Percentiles rank a stretch among this genome's conserved stretches.
These are phyloP conservation scores for Leptopilina syphax DNA, from an alignment of 2,888 invertebrate species.

Conservation along the genomic window DNA sequence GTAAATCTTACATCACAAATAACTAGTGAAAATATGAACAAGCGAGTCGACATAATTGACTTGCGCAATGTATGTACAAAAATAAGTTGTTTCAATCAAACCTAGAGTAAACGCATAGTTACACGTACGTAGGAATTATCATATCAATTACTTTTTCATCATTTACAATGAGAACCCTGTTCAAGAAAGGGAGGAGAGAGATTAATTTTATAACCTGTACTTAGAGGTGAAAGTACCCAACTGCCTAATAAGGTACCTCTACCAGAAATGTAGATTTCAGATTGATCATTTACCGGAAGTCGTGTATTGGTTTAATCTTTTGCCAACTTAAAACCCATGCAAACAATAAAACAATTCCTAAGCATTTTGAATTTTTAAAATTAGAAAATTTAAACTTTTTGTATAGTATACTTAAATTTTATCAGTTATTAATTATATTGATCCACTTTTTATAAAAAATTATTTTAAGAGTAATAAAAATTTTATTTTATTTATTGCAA, in stretches of 20 bases:
- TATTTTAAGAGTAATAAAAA: too few relatives aligned
- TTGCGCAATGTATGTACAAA: slow-evolving; percentile 37
- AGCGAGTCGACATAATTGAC: slow-evolving; percentile 11
- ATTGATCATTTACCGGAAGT: slow-evolving; percentile 29
- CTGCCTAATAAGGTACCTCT: slow-evolving; percentile 14
- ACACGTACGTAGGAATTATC: slow-evolving; percentile 5
- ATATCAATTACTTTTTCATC: slow-evolving; percentile 27
- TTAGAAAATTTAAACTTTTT: too few relatives aligned
- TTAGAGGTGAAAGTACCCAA: slow-evolving; percentile 30
- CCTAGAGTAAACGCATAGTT: slow-evolving; percentile 34
- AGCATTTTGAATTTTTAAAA: too few relatives aligned
- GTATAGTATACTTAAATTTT: too few relatives aligned
- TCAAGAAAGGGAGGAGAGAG: slow-evolving; percentile 12
- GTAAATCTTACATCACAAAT: slow-evolving; percentile 23
- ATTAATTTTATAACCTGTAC: slow-evolving; percentile 29
- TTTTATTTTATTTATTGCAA: too few relatives aligned
- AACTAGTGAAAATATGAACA: slow-evolving; percentile 21
- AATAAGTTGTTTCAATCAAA: slow-evolving; percentile 36
- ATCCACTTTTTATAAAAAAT: too few relatives aligned
- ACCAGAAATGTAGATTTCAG: slow-evolving; percentile 35
- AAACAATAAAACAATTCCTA: too few relatives aligned
- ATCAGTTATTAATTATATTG: too few relatives aligned
- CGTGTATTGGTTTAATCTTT: slow-evolving; percentile 1
- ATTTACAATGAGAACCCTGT: slow-evolving; percentile 7
- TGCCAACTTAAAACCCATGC: neutral